A percentile compares a stretch with the other conserved stretches of the same genome.
These are phyloP conservation scores for Clarias macrocephalus DNA, from an alignment of 2,113 vertebrate genomes.

Conservation along the genomic window DNA sequence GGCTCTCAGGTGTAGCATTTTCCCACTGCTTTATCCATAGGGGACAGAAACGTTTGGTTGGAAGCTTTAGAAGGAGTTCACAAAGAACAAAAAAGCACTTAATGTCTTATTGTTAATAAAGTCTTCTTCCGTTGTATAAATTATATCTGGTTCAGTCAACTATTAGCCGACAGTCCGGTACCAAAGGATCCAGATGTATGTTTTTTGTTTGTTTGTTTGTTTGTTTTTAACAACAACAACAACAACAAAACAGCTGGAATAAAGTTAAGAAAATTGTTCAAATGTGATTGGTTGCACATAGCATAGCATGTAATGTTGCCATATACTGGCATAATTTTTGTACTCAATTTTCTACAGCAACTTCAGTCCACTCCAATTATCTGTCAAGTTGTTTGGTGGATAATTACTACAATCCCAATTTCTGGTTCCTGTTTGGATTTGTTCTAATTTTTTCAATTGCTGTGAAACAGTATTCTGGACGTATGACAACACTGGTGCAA, in stretches of 20 bases:
- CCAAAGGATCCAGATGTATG: neutral
- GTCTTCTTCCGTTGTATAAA: neutral
- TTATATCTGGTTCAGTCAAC: neutral
- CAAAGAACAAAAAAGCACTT: neutral
- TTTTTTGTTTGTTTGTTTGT: too few species aligned
- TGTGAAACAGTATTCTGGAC: neutral
- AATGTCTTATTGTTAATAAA: neutral
- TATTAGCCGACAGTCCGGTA: neutral
- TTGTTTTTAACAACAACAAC: too few species aligned
- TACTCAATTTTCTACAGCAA: neutral
- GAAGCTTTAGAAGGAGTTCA: slow-evolving; percentile 37
- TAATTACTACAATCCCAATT: neutral
- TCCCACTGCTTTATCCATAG: slow-evolving; percentile 13
- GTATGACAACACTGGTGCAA: neutral
- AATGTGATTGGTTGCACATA: neutral
- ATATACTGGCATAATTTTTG: neutral
- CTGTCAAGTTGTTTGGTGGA: neutral
- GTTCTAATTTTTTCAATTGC: neutral
- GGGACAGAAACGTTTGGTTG: slow-evolving; percentile 16
- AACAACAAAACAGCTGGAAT: neutral
- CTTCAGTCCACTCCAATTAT: neutral
- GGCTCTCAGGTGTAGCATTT: slow-evolving; percentile 44
- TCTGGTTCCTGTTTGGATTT: neutral
- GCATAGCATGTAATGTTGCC: neutral
- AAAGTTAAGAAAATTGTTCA: neutral